Evolutionary conservation across 2,888 invertebrate genomes (phyloP).

Genomic region (Nasonovia ribisnigri): DNA sequence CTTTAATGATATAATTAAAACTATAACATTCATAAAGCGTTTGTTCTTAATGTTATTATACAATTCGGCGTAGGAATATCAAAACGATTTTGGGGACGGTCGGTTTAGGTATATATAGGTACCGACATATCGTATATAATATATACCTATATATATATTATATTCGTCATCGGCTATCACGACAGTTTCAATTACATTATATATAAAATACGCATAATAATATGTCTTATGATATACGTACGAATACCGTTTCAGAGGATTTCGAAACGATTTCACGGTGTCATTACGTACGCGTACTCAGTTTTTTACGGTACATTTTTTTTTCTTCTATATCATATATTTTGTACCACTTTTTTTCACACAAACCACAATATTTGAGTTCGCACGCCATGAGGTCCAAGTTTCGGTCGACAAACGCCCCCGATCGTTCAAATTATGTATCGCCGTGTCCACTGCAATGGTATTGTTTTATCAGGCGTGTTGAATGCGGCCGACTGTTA

Average conservation of each 20-base stretch:
- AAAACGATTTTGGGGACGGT: background rate
- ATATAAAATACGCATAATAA: background rate
- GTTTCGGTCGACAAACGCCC: background rate
- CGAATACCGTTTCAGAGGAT: background rate
- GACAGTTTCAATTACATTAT: background rate
- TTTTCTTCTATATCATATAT: no score
- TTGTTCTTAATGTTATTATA: background rate
- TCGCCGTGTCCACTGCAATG: constrained; percentile 65
- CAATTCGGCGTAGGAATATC: background rate
- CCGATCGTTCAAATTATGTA: background rate
- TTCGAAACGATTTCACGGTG: background rate
- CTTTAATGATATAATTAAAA: background rate
- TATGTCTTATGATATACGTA: background rate
- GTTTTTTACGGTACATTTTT: background rate
- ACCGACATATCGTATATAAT: background rate
- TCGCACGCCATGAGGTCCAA: background rate
- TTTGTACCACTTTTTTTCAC: background rate
- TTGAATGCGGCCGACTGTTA: constrained; percentile 97
- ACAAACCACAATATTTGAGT: background rate
- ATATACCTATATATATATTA: background rate
- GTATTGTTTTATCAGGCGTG: constrained; percentile 76
- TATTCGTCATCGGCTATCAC: background rate
- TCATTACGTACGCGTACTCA: background rate
- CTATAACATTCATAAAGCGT: background rate
- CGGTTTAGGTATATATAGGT: no score